Percentiles rank a stretch among this genome's conserved stretches.
Evolutionary conservation across 1,140 invertebrate genomes (phyloP).

Genomic region (Zaprionus inermis): DNA sequence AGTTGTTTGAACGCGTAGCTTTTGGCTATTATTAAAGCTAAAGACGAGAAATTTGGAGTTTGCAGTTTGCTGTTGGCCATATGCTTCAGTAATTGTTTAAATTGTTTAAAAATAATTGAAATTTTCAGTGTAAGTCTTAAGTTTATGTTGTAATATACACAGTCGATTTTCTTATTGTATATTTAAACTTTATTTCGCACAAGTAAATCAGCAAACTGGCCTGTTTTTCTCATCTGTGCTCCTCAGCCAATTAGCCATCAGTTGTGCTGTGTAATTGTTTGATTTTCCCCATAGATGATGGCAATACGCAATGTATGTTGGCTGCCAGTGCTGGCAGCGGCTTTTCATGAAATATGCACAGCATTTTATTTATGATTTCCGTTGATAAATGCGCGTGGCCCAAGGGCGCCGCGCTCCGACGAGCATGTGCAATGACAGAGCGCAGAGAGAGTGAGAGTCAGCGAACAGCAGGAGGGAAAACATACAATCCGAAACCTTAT

Average conservation of each 20-base stretch:
- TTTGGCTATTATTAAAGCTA: too few species aligned
- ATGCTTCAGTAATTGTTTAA: too few species aligned
- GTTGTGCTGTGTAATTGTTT: neutral
- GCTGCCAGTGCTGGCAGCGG: neutral
- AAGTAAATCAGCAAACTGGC: neutral
- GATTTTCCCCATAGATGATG: neutral
- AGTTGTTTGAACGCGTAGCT: too few species aligned
- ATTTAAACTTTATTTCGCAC: too few species aligned
- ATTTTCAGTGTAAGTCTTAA: too few species aligned
- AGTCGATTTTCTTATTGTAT: too few species aligned
- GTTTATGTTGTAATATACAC: too few species aligned
- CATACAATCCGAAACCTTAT: conserved; percentile 39
- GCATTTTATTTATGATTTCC: conserved; percentile 78
- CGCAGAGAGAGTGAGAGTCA: too few species aligned
- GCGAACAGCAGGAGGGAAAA: neutral
- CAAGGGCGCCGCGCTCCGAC: conserved; percentile 10
- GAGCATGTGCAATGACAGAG: conserved; percentile 36
- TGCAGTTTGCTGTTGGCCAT: too few species aligned
- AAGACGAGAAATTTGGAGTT: too few species aligned
- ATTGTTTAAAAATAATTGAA: too few species aligned
- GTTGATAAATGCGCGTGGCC: conserved; percentile 66
- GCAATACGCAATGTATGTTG: conserved; percentile 4
- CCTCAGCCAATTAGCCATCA: neutral
- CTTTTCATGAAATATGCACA: conserved; percentile 62
- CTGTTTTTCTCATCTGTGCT: neutral